These are phyloP conservation scores for Pomacea maculata DNA, from an alignment of 1,140 invertebrate species.

Conservation along the genomic window DNA sequence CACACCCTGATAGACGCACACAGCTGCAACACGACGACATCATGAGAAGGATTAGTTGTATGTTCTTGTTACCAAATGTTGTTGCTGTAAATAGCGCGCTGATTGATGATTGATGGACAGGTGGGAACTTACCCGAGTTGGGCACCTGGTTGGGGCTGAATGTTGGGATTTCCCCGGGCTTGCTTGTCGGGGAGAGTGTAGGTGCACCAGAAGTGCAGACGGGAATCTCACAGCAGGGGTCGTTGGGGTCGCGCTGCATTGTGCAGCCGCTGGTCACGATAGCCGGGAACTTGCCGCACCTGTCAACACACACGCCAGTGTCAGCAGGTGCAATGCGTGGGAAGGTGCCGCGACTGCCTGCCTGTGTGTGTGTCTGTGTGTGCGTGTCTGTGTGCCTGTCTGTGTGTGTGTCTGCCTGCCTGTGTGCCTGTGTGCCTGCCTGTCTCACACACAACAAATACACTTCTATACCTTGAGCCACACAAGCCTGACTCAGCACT, in stretches of 20 bases:
- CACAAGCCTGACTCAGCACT: neutral
- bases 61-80: too few species aligned
- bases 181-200: constrained; percentile 34
- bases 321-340: too few species aligned
- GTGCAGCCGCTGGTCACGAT: constrained; percentile 41
- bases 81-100: too few species aligned
- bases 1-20: constrained; percentile 54
- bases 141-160: neutral
- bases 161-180: neutral
- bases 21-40: constrained; percentile 24
- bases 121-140: neutral
- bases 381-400: neutral
- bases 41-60: too few species aligned
- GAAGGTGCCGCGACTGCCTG: neutral
- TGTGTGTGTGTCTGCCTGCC: neutral
- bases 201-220: constrained; percentile 46
- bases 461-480: neutral
- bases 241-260: constrained; percentile 42
- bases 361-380: neutral
- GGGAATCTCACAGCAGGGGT: constrained; percentile 49
- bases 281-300: constrained; percentile 37
- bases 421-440: neutral
- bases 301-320: neutral
- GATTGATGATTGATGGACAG: too few species aligned
- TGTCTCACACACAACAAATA: neutral